Evolutionary conservation across 1,140 invertebrate species (phyloP).

Genomic region (Drosophila serrata): DNA sequence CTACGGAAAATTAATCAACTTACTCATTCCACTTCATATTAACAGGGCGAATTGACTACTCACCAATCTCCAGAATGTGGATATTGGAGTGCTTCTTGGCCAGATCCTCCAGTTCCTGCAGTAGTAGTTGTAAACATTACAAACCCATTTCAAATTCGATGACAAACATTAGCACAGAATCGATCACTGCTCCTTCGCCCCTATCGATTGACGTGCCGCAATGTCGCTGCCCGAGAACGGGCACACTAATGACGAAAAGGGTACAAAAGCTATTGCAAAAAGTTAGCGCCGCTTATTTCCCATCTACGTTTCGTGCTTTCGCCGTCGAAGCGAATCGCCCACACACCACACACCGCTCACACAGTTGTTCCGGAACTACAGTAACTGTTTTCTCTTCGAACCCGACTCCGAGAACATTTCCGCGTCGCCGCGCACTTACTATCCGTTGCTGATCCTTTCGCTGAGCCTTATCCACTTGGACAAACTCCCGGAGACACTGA

Average conservation of each 20-base stretch:
- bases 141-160: not conserved
- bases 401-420: not conserved
- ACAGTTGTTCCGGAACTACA: constrained; percentile 21
- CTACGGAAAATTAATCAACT: constrained; percentile 84
- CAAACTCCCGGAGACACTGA: constrained; percentile 58
- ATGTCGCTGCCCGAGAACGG: not conserved
- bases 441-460: constrained; percentile 54
- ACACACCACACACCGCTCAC: constrained; percentile 13
- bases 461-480: constrained; percentile 59
- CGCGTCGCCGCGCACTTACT: constrained; percentile 42
- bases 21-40: not conserved
- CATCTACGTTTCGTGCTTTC: constrained; percentile 62
- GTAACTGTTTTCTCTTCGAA: constrained; percentile 23
- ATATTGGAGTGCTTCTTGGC: constrained; percentile 87
- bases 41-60: constrained; percentile 13
- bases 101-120: constrained; percentile 87
- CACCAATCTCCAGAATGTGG: constrained; percentile 90
- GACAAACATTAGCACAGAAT: not conserved
- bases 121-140: too few species aligned
- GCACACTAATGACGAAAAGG: constrained; percentile 41
- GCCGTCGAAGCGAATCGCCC: constrained; percentile 24
- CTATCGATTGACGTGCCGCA: constrained; percentile 6
- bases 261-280: constrained; percentile 77
- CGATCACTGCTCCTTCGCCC: not conserved
- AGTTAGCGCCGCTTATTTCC: constrained; percentile 75